Base-by-base conservation (phyloP, 92 coral and sea anemone species). In the Metridium senile region DNA sequence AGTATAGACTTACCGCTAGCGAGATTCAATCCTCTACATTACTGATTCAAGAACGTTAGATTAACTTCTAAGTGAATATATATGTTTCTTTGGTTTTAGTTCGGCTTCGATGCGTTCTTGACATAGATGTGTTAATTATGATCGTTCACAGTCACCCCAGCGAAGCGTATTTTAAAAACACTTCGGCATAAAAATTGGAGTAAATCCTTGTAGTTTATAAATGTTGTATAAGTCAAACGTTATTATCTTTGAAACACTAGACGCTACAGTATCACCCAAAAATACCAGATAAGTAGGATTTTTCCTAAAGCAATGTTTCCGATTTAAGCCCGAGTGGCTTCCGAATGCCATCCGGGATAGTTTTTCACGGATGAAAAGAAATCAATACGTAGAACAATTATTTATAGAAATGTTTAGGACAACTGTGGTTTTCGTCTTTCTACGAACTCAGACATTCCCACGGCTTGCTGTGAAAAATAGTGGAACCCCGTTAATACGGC, bases 61-160 rank as follows among this genome's bases (percentile, higher is more conserved):
- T 59, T 59, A 59, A 59, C 32, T 26, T 16, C 26, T 19, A 59
- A 59, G 28, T 59, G 27, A 7, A 17, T 54, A 2, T 17, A 17
- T 3, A 19, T 53, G 10, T 18, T 23, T 4, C 59, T 53, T 23
- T 20, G 2, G 16, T n/a, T n/a, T 59, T 23, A 59, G 76, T 71
- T 57, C 67, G n/a, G 67, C 78, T 58, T 73, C 53, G 49, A 21
- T 58, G 64, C 67, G 26, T 73, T 16, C 28, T 31, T 73, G 78
- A 71, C 76, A 71, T 58, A n/a, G n/a, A n/a, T 19, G 17, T 22
- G 65, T n/a, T 59, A 59, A 59, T 22, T 59, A 59, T 59, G 16
- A 59, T 25, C 2, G 8, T 59, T 26, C 10, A 59, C 29, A 26
- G 61, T 20, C 23, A 2, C 32, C 26, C 45, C 31, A 63, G 23